Evolutionary conservation across 2,113 vertebrate genomes (phyloP), one percentile per base, ranked within the genome.

Genomic region (Limnothrissa miodon): DNA sequence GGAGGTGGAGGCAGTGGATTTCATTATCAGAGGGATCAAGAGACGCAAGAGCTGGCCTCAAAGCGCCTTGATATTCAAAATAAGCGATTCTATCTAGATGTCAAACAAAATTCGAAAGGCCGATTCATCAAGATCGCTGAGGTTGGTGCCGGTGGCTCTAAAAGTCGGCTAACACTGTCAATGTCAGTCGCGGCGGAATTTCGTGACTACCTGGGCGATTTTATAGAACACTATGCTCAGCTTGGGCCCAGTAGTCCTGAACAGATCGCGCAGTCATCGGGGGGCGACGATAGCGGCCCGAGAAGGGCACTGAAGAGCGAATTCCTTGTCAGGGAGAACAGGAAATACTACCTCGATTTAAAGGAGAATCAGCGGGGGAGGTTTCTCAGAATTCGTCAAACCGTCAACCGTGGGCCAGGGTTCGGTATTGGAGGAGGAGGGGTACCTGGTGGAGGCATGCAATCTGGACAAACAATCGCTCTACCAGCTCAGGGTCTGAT

Each of bases 121-220:
- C 95, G 96, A 92, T 97, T 97, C 95, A 96, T 99, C 82, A 99
- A 99, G 93, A 99, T 99, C 91, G 97, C 97, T 80, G 97, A 99
- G 95, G 97, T 98, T 89, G 97, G 97, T 45, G 97, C 97, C 79
- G 97, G 97, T 39, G 97, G 97, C 90, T 92, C 91, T 45, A 99
- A 99, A 91, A 98, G 97, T 93, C 96, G 97, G 36, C 94, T 99
- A 42, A 98, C 97, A 5, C 95, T 99, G 56, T 98, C 97, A 78
- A 97, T 98, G 97, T 96, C 96, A 10, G 97, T 98, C 44, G 97
- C 97, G 23, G 96, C 95, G 13, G 97, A 98, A 95, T 97, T 98
- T 92, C 97, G 97, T 82, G 97, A 98, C 93, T 97, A 96, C 91
- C 93, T 97, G 86, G 96, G 96, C 51, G 96, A 97, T 90, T 97